Evolutionary conservation across 2,888 invertebrate species (phyloP).

Genomic region (Mechanitis mazaeus): DNA sequence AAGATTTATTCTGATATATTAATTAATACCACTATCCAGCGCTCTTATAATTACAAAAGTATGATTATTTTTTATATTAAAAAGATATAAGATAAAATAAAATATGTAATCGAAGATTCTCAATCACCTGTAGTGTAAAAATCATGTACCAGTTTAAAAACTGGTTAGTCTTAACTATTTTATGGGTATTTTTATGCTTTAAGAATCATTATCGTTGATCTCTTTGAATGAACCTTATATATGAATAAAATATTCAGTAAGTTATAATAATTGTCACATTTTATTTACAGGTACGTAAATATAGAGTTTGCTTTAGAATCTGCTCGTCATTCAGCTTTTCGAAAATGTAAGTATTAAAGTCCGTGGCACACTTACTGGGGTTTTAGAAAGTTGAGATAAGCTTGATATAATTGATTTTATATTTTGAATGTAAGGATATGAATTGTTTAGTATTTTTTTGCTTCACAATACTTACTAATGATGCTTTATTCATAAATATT

Average conservation of each 20-base stretch:
- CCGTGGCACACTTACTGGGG: constrained; percentile 25
- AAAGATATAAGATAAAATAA: too few relatives aligned
- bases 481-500: constrained; percentile 5
- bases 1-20: too few relatives aligned
- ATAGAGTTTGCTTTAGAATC: constrained; percentile 18
- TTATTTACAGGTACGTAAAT: constrained; percentile 39
- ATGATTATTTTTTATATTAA: too few relatives aligned
- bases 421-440: constrained; percentile 16
- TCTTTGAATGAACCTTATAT: constrained; percentile 15
- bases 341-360: constrained; percentile 29
- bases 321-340: constrained; percentile 22
- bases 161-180: constrained; percentile 14
- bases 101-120: constrained; percentile 4
- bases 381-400: constrained; percentile 26
- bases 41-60: too few relatives aligned
- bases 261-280: constrained; percentile 38
- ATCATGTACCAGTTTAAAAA: constrained; percentile 5
- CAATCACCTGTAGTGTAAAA: constrained; percentile 5
- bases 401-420: constrained; percentile 8
- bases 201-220: constrained; percentile 11
- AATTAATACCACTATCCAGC: too few relatives aligned
- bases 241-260: constrained; percentile 35
- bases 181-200: constrained; percentile 11
- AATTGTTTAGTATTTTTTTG: constrained; percentile 6
- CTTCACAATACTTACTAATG: constrained; percentile 13